These are phyloP conservation scores for Tympanoctomys barrerae DNA, from an alignment of 2,797 vertebrate genomes.

Conservation along the genomic window DNA sequence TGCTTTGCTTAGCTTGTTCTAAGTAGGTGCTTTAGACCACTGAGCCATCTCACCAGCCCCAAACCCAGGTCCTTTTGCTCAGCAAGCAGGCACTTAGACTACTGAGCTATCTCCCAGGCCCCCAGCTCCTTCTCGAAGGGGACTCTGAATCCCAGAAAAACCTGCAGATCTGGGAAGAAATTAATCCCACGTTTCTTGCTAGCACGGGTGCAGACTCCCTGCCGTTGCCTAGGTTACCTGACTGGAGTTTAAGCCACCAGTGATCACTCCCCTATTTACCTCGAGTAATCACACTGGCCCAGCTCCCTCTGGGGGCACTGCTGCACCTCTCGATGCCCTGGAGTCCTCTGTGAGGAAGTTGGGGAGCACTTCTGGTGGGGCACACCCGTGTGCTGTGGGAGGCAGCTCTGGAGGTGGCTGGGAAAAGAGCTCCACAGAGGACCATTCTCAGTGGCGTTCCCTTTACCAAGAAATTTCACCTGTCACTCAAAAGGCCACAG, in stretches of 20 bases:
- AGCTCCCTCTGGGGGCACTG: slow-evolving; percentile 19
- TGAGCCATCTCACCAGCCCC: no score
- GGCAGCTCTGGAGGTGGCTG: not conserved
- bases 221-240: slow-evolving; percentile 76
- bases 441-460: not conserved
- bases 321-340: not conserved
- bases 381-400: not conserved
- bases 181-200: slow-evolving; percentile 58
- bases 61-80: no score
- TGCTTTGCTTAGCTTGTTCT: no score
- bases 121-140: slow-evolving; percentile 51
- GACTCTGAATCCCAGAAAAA: slow-evolving; percentile 52
- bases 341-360: not conserved
- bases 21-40: no score
- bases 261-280: slow-evolving; percentile 14
- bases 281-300: slow-evolving; percentile 49
- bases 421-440: not conserved
- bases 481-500: not conserved
- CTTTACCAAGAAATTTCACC: slow-evolving; percentile 38
- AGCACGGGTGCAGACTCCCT: slow-evolving; percentile 47
- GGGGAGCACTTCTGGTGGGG: not conserved
- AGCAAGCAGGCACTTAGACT: no score
- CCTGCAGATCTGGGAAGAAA: slow-evolving; percentile 62
- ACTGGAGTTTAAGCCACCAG: slow-evolving; percentile 41
- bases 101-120: no score